Percentiles rank a stretch among this genome's conserved stretches.
Evolutionary conservation across 2,797 vertebrate species (phyloP).

Genomic region (Tachyglossus aculeatus): DNA sequence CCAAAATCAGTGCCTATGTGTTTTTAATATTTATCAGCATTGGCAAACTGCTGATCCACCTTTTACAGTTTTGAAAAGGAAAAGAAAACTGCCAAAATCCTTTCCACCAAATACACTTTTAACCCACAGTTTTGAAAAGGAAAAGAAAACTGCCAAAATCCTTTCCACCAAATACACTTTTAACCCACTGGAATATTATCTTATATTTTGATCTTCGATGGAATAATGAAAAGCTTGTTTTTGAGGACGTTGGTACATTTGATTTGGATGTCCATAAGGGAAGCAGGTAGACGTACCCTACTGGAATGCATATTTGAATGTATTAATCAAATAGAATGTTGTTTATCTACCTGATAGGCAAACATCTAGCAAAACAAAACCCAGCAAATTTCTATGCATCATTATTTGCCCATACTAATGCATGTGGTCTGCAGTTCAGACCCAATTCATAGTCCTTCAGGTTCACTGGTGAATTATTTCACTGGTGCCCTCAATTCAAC

Average conservation of each 20-base stretch:
- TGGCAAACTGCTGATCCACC: neutral
- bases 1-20: neutral
- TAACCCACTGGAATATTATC: neutral
- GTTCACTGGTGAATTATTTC: too few species aligned
- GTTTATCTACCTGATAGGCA: neutral
- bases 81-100: neutral
- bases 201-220: neutral
- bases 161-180: neutral
- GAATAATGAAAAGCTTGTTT: neutral
- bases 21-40: conserved; percentile 4
- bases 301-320: neutral
- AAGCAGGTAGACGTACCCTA: neutral
- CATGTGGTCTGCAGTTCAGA: neutral
- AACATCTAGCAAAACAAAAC: neutral
- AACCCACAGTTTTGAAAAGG: too few species aligned
- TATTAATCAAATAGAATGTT: neutral
- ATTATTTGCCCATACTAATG: neutral
- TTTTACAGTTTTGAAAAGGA: conserved; percentile 19
- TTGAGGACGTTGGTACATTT: neutral
- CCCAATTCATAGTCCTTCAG: too few species aligned
- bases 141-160: neutral
- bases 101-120: neutral
- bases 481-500: too few species aligned
- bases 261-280: neutral
- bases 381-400: neutral